Percentiles rank a stretch among this genome's conserved stretches.
These are phyloP conservation scores for Carcina quercana DNA, from an alignment of 2,888 invertebrate species.

Conservation along the genomic window DNA sequence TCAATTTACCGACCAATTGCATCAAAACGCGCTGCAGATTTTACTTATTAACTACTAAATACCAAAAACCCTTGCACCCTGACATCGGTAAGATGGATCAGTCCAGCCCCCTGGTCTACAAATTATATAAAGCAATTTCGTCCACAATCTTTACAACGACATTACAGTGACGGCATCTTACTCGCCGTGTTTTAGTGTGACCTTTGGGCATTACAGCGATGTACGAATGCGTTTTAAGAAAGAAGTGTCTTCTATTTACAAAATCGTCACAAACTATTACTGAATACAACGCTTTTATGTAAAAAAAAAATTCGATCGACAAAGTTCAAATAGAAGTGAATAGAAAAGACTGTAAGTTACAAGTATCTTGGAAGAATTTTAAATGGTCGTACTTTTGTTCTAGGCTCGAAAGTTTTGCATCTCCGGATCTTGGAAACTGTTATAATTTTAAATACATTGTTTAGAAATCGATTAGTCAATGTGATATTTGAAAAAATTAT, in stretches of 20 bases:
- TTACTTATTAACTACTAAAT: conserved; percentile 18
- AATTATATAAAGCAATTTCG: conserved; percentile 66
- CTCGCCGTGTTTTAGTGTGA: conserved; percentile 39
- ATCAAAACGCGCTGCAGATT: conserved; percentile 17
- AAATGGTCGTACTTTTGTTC: too few relatives aligned
- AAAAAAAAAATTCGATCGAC: too few relatives aligned
- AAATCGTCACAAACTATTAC: too few relatives aligned
- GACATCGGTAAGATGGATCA: conserved; percentile 48
- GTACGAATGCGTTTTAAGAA: conserved; percentile 16
- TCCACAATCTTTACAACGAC: conserved; percentile 60
- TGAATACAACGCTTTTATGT: too few relatives aligned
- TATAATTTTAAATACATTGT: too few relatives aligned
- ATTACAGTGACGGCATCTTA: conserved; percentile 56
- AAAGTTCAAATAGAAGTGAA: too few relatives aligned
- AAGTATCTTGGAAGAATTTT: too few relatives aligned
- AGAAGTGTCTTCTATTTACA: not conserved
- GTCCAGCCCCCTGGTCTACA: conserved; percentile 40
- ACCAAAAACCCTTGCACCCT: conserved; percentile 28
- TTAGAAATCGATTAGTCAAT: too few relatives aligned
- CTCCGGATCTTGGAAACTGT: too few relatives aligned
- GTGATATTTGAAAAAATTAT: too few relatives aligned
- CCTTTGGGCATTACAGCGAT: conserved; percentile 26
- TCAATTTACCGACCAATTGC: conserved; percentile 27
- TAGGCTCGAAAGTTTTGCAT: too few relatives aligned
- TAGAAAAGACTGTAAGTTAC: too few relatives aligned